These are phyloP conservation scores for Hybognathus amarus DNA, from an alignment of 2,797 vertebrate genomes.

Conservation along the genomic window DNA sequence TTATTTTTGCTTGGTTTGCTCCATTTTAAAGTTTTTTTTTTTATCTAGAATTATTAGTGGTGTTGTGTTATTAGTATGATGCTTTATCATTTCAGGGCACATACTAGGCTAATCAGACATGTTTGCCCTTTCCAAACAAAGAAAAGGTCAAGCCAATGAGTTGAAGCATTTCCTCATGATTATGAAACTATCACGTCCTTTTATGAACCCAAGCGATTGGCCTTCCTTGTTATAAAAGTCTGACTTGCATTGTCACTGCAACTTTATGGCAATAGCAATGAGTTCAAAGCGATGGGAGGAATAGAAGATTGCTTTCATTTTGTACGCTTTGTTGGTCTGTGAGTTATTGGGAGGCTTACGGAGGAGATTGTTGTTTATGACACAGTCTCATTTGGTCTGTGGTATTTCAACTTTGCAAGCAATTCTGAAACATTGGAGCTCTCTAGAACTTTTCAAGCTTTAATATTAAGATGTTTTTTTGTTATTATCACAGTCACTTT, in stretches of 20 bases:
- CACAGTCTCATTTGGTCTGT: neutral
- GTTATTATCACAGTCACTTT: neutral
- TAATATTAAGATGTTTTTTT: neutral
- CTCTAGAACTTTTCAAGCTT: neutral
- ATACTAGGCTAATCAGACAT: neutral
- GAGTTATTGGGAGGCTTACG: constrained; percentile 14
- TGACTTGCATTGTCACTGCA: neutral
- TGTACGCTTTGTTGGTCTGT: neutral
- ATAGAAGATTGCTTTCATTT: neutral
- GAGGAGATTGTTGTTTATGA: constrained; percentile 7
- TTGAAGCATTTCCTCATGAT: neutral
- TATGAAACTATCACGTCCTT: neutral
- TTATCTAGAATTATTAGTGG: neutral
- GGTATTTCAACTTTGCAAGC: neutral
- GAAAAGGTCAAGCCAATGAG: neutral
- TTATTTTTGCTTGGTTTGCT: neutral
- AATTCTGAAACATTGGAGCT: neutral
- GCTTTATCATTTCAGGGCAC: neutral
- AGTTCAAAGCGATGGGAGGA: neutral
- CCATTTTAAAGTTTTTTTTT: no score
- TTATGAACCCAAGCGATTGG: neutral
- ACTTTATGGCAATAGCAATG: neutral
- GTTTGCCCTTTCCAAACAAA: constrained; percentile 17
- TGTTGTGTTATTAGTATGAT: neutral
- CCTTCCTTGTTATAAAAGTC: constrained; percentile 1